Evolutionary conservation across 2,113 vertebrate species (phyloP).

Genomic region (Castor canadensis): DNA sequence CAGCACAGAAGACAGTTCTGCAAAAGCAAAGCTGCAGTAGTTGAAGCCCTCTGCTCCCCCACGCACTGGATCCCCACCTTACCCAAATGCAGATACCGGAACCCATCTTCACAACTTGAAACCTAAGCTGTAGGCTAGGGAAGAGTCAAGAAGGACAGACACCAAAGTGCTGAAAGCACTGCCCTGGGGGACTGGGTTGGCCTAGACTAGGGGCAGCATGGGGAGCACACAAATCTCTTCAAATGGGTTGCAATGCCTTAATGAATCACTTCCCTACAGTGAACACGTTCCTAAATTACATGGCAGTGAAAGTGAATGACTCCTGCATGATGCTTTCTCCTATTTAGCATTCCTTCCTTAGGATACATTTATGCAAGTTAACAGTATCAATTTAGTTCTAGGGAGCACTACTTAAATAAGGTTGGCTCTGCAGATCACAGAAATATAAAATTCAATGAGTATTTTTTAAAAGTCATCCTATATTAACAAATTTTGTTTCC

Average conservation of each 20-base stretch:
- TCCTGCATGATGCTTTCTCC: not conserved
- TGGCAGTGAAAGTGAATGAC: constrained; percentile 33
- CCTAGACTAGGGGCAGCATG: not conserved
- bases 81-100: not conserved
- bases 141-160: not conserved
- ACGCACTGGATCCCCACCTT: not conserved
- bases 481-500: constrained; percentile 20
- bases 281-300: not conserved
- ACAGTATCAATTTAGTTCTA: constrained; percentile 21
- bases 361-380: constrained; percentile 15
- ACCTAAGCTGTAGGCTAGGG: not conserved
- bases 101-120: not conserved
- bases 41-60: not conserved
- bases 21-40: not conserved
- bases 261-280: not conserved
- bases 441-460: not conserved
- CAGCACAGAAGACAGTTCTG: not conserved
- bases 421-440: not conserved
- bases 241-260: not conserved
- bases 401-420: not conserved
- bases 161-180: not conserved
- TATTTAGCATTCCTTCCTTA: constrained; percentile 21
- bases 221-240: not conserved
- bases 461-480: constrained; percentile 15
- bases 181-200: not conserved